A percentile compares a stretch with the other conserved stretches of the same genome.
These are phyloP conservation scores for Gastracanthus pulcherrimus DNA, from an alignment of 2,888 invertebrate species.

Conservation along the genomic window DNA sequence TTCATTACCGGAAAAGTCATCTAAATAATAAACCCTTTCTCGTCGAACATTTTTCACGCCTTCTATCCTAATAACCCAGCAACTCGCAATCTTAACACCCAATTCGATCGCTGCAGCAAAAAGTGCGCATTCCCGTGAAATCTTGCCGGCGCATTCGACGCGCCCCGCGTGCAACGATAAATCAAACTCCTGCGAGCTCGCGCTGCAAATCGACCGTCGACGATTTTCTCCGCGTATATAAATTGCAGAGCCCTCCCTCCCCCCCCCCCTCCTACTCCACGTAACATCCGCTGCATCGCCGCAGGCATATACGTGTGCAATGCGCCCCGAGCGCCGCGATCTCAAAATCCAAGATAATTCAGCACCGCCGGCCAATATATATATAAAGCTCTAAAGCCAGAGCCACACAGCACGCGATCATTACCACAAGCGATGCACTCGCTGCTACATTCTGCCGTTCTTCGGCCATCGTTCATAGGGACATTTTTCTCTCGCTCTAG, in stretches of 20 bases:
- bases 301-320: not conserved
- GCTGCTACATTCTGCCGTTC: too few species aligned
- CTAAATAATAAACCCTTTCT: not conserved
- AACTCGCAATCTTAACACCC: not conserved
- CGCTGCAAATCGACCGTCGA: conserved; percentile 6
- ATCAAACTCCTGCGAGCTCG: not conserved
- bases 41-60: not conserved
- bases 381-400: not conserved
- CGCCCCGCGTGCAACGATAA: not conserved
- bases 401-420: not conserved
- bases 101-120: not conserved
- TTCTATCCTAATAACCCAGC: not conserved
- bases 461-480: not conserved
- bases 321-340: not conserved
- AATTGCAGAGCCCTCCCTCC: too few species aligned
- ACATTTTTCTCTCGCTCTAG: not conserved
- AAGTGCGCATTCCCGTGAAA: not conserved
- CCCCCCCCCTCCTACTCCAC: too few species aligned
- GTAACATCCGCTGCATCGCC: not conserved
- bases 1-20: too few species aligned
- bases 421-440: not conserved
- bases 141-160: too few species aligned
- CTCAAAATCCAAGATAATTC: not conserved
- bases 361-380: not conserved
- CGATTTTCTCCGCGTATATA: conserved; percentile 3